These are phyloP conservation scores for Drosophila hamatofila DNA, from an alignment of 2,888 invertebrate genomes.

Conservation along the genomic window DNA sequence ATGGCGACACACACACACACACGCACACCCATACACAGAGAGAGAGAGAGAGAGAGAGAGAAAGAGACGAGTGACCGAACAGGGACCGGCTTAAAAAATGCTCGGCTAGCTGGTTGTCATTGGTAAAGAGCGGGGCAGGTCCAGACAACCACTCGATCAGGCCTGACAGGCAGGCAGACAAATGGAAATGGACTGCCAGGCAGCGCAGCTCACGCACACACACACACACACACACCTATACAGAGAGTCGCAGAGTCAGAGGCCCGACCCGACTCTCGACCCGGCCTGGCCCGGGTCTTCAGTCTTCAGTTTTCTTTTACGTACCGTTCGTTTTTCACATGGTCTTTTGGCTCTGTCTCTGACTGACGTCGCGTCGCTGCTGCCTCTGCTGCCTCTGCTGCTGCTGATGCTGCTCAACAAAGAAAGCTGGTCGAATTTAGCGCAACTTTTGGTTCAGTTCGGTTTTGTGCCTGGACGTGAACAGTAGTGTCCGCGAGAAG, in stretches of 20 bases:
- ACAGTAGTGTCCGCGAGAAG: slow-evolving; percentile 70
- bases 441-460: slow-evolving; percentile 81
- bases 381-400: slow-evolving; percentile 47
- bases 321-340: slow-evolving; percentile 66
- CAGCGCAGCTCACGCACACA: slow-evolving; percentile 43
- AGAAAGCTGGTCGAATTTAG: slow-evolving; percentile 83
- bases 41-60: too few relatives aligned
- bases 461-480: slow-evolving; percentile 83
- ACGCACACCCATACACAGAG: background rate
- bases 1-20: slow-evolving; percentile 49
- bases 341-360: slow-evolving; percentile 48
- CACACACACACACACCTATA: slow-evolving; percentile 13
- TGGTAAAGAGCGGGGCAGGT: slow-evolving; percentile 44
- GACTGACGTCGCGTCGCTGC: slow-evolving; percentile 45
- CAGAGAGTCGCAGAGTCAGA: slow-evolving; percentile 23
- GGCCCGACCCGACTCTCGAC: slow-evolving; percentile 34
- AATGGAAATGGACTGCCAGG: slow-evolving; percentile 47
- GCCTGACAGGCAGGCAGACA: slow-evolving; percentile 56
- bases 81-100: slow-evolving; percentile 47
- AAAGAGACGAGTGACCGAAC: background rate
- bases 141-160: slow-evolving; percentile 47
- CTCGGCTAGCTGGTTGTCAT: slow-evolving; percentile 54
- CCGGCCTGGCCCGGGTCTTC: slow-evolving; percentile 32
- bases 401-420: slow-evolving; percentile 80
- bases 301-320: slow-evolving; percentile 51